These are phyloP conservation scores for Nasonia vitripennis DNA, from an alignment of 1,140 invertebrate species.

Conservation along the genomic window DNA sequence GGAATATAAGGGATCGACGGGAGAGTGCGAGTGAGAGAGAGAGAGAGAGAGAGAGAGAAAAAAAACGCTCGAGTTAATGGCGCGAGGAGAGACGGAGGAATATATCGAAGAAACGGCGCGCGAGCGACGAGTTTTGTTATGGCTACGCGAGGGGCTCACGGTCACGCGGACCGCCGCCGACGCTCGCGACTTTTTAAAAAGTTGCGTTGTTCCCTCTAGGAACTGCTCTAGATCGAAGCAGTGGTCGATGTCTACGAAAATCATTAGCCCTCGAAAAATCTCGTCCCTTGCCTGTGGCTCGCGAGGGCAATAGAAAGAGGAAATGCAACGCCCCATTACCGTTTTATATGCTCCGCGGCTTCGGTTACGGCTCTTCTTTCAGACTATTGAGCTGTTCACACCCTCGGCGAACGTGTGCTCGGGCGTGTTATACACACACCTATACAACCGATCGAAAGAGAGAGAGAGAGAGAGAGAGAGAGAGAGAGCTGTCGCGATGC, in stretches of 20 bases:
- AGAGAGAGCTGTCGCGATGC: too few species aligned
- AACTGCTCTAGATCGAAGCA: too few species aligned
- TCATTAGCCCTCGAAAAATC: too few species aligned
- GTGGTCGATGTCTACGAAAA: not conserved
- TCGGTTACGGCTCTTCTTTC: conserved; percentile 74
- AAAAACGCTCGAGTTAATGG: conserved; percentile 40
- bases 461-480: too few species aligned
- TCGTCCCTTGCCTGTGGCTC: too few species aligned
- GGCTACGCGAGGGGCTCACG: conserved; percentile 63
- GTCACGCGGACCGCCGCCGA: conserved; percentile 23
- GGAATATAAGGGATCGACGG: conserved; percentile 6
- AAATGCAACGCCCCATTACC: conserved; percentile 70
- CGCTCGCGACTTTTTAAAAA: too few species aligned
- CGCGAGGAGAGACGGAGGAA: conserved; percentile 35
- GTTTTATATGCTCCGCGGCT: conserved; percentile 71
- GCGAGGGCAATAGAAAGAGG: conserved; percentile 22
- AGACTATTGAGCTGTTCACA: conserved; percentile 72
- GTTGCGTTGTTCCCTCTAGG: too few species aligned
- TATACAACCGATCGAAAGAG: too few species aligned
- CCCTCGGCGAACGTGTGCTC: conserved; percentile 49
- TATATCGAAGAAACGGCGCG: not conserved
- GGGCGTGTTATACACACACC: too few species aligned
- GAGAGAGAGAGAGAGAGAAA: not conserved
- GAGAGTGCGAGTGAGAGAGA: conserved; percentile 12
- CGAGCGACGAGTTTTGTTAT: conserved; percentile 63